A percentile compares a stretch with the other conserved stretches of the same genome.
Evolutionary conservation across 2,888 invertebrate genomes (phyloP).

Genomic region (Brachyptera putata): DNA sequence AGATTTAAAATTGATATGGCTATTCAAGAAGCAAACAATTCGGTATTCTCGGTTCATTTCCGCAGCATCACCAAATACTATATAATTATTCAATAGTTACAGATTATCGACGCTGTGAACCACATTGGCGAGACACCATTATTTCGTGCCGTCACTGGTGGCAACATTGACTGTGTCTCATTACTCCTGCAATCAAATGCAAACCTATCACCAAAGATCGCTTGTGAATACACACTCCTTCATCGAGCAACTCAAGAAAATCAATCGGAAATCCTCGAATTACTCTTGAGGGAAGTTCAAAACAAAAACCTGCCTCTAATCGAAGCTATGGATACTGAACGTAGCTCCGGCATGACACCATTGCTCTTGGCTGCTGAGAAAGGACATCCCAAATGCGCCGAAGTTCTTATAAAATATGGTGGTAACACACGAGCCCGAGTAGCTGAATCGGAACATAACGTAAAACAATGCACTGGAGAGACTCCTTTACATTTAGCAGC

Average conservation of each 20-base stretch:
- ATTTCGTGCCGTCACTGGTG: conserved; percentile 48
- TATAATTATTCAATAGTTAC: conserved; percentile 34
- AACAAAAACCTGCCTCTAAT: conserved; percentile 39
- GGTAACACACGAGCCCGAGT: conserved; percentile 50
- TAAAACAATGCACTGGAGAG: conserved; percentile 45
- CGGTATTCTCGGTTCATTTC: neutral
- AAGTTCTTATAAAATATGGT: conserved; percentile 47
- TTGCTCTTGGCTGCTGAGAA: conserved; percentile 54
- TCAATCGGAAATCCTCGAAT: conserved; percentile 51
- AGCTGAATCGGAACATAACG: conserved; percentile 47
- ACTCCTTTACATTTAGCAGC: conserved; percentile 52
- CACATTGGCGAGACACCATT: conserved; percentile 50
- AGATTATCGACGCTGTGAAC: conserved; percentile 44
- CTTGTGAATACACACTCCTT: conserved; percentile 53
- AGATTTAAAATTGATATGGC: no score
- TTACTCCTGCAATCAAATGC: conserved; percentile 50
- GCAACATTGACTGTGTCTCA: conserved; percentile 47
- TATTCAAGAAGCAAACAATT: no score
- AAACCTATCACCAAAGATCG: conserved; percentile 46
- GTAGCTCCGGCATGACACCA: conserved; percentile 47
- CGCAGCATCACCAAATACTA: neutral
- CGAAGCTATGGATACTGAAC: conserved; percentile 35
- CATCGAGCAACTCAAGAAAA: conserved; percentile 57
- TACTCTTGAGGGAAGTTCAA: conserved; percentile 48
- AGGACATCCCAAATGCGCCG: conserved; percentile 49